phyloP scores from a whole-genome alignment of 2,113 vertebrate species.

The Equus quagga region DNA sequence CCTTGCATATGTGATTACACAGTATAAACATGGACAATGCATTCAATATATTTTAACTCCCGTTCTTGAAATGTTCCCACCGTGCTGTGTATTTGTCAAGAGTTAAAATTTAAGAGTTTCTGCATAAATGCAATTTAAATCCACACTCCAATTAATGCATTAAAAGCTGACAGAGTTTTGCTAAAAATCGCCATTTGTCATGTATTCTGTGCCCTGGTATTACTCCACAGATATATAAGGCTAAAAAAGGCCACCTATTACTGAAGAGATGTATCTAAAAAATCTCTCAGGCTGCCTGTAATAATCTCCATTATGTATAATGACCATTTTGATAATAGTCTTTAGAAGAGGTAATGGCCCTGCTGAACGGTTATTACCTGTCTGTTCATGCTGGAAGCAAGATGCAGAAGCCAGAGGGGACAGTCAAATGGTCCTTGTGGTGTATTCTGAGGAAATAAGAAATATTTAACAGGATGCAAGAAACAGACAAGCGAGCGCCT shows the following conservation, averaged over 20 bases:
- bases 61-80: conserved; percentile 54
- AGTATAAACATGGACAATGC: conserved; percentile 25
- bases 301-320: conserved; percentile 95
- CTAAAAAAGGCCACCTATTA: conserved; percentile 90
- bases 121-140: conserved; percentile 85
- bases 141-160: conserved; percentile 80
- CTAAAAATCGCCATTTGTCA: conserved; percentile 84
- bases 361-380: conserved; percentile 92
- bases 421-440: conserved; percentile 90
- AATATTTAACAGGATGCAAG: conserved; percentile 89
- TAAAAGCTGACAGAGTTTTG: conserved; percentile 84
- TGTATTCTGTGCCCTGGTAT: conserved; percentile 83
- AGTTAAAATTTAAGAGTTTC: conserved; percentile 75
- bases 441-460: conserved; percentile 88
- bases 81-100: conserved; percentile 52
- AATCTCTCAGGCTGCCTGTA: conserved; percentile 92
- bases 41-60: conserved; percentile 54
- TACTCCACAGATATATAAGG: conserved; percentile 84
- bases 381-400: conserved; percentile 90
- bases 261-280: conserved; percentile 91
- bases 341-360: conserved; percentile 92
- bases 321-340: conserved; percentile 94
- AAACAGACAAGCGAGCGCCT: conserved; percentile 86
- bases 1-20: conserved; percentile 43
- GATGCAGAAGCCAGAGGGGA: conserved; percentile 91